Percentiles rank a stretch among this genome's conserved stretches.
Conservation (phyloP, 2,113 vertebrate species). For the Clinocottus analis region DNA sequence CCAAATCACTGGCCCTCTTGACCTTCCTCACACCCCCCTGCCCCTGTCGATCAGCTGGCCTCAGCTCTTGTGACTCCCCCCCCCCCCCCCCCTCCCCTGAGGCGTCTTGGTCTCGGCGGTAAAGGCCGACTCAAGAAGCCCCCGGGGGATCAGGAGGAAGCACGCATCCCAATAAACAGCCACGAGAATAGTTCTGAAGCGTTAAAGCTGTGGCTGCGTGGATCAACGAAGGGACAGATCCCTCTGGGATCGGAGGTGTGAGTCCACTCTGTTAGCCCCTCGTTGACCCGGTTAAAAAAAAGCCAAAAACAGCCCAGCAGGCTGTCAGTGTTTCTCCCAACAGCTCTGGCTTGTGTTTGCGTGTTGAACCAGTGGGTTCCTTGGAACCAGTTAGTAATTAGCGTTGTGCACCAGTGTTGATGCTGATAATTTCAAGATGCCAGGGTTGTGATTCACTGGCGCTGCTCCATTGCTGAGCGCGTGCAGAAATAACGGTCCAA, state of each 20-base stretch:
- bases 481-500: conserved; percentile 45
- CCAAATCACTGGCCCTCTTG: conserved; percentile 43
- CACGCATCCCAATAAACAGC: conserved; percentile 79
- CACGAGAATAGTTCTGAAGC: conserved; percentile 73
- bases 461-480: conserved; percentile 23
- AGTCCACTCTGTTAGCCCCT: neutral
- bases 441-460: conserved; percentile 14
- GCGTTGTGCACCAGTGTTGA: conserved; percentile 20
- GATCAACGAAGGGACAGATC: neutral
- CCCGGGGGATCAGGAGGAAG: conserved; percentile 34
- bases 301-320: neutral
- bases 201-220: conserved; percentile 6
- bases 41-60: conserved; percentile 55
- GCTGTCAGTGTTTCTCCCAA: neutral
- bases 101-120: neutral
- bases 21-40: conserved; percentile 58
- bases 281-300: conserved; percentile 7
- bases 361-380: conserved; percentile 7
- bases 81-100: too few relatives aligned
- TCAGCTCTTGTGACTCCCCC: conserved; percentile 54
- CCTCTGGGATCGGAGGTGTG: conserved; percentile 11
- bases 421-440: conserved; percentile 36
- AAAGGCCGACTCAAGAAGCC: conserved; percentile 28
- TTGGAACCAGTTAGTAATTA: conserved; percentile 35
- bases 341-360: conserved; percentile 23